Evolutionary conservation across 1,140 invertebrate genomes (phyloP).

Genomic region (Zophobas atratus): DNA sequence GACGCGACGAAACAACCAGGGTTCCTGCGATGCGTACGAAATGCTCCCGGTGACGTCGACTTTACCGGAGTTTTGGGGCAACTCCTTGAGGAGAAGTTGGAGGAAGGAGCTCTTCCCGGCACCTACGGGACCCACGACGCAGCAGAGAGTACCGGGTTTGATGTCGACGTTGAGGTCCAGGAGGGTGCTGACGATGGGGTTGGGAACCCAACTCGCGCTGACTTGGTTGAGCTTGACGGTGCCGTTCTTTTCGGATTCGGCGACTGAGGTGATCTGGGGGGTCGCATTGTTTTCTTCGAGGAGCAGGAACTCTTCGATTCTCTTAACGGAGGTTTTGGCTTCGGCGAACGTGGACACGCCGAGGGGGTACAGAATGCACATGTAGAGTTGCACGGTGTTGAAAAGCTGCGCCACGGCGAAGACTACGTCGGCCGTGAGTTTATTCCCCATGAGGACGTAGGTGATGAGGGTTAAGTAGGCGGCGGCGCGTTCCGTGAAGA

Average conservation of each 20-base stretch:
- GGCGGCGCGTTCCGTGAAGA: slow-evolving; percentile 81
- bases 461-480: slow-evolving; percentile 80
- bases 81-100: slow-evolving; percentile 81
- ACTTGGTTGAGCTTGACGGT: slow-evolving; percentile 70
- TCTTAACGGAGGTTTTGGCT: slow-evolving; percentile 75
- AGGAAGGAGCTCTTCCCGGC: slow-evolving; percentile 86
- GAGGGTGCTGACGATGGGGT: slow-evolving; percentile 74
- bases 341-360: slow-evolving; percentile 67
- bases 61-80: slow-evolving; percentile 75
- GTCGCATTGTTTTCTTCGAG: slow-evolving; percentile 69
- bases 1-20: slow-evolving; percentile 84
- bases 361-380: slow-evolving; percentile 81
- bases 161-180: slow-evolving; percentile 75
- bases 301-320: slow-evolving; percentile 75
- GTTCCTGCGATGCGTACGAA: slow-evolving; percentile 83
- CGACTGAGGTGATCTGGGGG: neutral
- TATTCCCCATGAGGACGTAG: slow-evolving; percentile 76
- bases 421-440: slow-evolving; percentile 78
- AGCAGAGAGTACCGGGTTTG: slow-evolving; percentile 77
- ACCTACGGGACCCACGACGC: slow-evolving; percentile 84
- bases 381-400: slow-evolving; percentile 80
- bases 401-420: slow-evolving; percentile 84
- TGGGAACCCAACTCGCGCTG: slow-evolving; percentile 74
- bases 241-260: slow-evolving; percentile 34
- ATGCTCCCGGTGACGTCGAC: slow-evolving; percentile 75